Base-by-base conservation (phyloP, 2,888 invertebrate species). In the Eupithecia centaureata region DNA sequence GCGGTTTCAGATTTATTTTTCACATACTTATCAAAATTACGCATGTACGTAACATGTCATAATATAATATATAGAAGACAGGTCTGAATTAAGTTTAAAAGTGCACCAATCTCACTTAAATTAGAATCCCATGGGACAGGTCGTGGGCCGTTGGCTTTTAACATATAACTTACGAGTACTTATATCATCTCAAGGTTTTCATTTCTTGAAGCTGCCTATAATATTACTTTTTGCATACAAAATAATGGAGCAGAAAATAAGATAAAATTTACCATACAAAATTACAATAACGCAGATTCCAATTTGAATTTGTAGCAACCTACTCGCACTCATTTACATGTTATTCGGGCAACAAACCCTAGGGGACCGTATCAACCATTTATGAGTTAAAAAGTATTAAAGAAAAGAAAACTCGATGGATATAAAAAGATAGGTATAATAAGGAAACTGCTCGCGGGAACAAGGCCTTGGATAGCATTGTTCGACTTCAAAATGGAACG, bases 361-460 rank as follows among this genome's bases (percentile, higher is more conserved):
- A 89, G 90, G 92, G 92, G 91, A 87, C 90, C 87, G 88, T 91
- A 91, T 90, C 92, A 91, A 84, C 87, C 92, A 91, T 92, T 92
- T 93, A 92, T 91, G 92, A 92, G 90, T 91, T 82, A 87, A 90
- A 83, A 92, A 92, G 91, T 92, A 93, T 91, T 91, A 93, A 91
- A 91, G 90, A 91, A 91, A 90, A 88, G 89, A 88, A 89, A 91
- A 91, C 87, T 88, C 89, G 82, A 91, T 90, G 89, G 88, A 88
- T 88, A 88, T 88, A 89, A 87, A 90, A 86, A 87, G 86, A 89
- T 87, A 74, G 70, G 67, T 89, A 87, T 89, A 90, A 90, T 90
- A 91, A 90, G 85, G 88, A 89, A 89, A 91, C 88, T 86, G 91
- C 91, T 91, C 87, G 92, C 90, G 92, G 65, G 87, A 88, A 88